Percentiles rank a stretch among this genome's conserved stretches.
Evolutionary conservation across 2,113 vertebrate species (phyloP).

Genomic region (Cathartes aura): DNA sequence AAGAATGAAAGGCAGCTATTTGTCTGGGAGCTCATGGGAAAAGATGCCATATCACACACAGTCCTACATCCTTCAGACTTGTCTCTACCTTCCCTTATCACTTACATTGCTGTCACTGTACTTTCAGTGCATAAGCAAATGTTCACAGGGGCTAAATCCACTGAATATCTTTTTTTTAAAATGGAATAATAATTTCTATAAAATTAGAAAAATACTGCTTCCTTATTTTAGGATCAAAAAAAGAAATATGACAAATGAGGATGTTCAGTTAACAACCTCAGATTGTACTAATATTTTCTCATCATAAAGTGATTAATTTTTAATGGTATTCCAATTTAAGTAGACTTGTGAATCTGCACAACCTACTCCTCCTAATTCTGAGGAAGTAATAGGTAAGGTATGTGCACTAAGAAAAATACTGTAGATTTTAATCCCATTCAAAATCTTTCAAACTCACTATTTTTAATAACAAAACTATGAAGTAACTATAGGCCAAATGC

Average conservation of each 20-base stretch:
- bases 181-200: neutral
- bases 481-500: neutral
- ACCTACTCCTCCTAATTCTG: neutral
- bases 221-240: constrained; percentile 20
- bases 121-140: constrained; percentile 65
- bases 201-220: constrained; percentile 29
- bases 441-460: neutral
- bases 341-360: neutral
- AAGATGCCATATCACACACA: constrained; percentile 64
- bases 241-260: constrained; percentile 49
- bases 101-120: constrained; percentile 46
- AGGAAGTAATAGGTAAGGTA: neutral
- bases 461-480: neutral
- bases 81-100: constrained; percentile 54
- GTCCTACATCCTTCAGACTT: constrained; percentile 57
- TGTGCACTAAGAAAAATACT: neutral
- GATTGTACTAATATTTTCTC: neutral
- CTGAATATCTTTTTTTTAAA: neutral
- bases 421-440: neutral
- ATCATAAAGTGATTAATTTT: constrained; percentile 58
- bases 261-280: neutral
- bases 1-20: constrained; percentile 81
- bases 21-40: constrained; percentile 72
- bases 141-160: constrained; percentile 14
- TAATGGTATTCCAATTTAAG: constrained; percentile 36